Conservation (phyloP, 92 coral and sea anemone species). For the Muricea muricata region DNA sequence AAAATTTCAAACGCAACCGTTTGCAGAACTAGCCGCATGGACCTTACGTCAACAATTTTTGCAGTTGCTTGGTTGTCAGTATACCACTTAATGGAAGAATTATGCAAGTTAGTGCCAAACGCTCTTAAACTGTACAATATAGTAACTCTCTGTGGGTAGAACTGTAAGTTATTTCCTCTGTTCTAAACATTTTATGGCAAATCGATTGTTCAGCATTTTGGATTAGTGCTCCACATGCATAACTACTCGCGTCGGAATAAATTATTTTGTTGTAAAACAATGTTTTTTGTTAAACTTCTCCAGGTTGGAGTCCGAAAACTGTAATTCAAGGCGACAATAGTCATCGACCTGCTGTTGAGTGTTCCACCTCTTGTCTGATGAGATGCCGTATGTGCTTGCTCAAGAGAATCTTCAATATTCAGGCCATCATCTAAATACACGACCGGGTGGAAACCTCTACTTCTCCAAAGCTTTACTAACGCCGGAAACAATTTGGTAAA, state of each 20-base stretch:
- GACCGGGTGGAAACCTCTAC: slow-evolving; percentile 39
- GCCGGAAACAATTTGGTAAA: slow-evolving; percentile 41
- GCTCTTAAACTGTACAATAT: slow-evolving; percentile 18
- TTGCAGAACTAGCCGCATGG: neutral
- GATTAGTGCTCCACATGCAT: slow-evolving; percentile 42
- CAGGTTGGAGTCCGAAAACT: slow-evolving; percentile 56
- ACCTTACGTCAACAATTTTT: neutral
- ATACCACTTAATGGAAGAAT: slow-evolving; percentile 22
- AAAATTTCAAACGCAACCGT: slow-evolving; percentile 3
- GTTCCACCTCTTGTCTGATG: slow-evolving; percentile 52
- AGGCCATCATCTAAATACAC: slow-evolving; percentile 62
- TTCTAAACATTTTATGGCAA: slow-evolving; percentile 46
- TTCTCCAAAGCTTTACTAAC: slow-evolving; percentile 46
- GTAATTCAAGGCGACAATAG: slow-evolving; percentile 29
- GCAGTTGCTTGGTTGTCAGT: slow-evolving; percentile 20
- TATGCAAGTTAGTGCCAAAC: slow-evolving; percentile 5
- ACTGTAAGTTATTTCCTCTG: slow-evolving; percentile 17
- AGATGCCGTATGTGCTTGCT: neutral
- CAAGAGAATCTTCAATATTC: slow-evolving; percentile 12
- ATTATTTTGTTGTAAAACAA: slow-evolving; percentile 28
- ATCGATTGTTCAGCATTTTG: slow-evolving; percentile 8
- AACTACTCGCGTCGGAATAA: slow-evolving; percentile 47
- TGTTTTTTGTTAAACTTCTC: slow-evolving; percentile 8
- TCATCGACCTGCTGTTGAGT: neutral
- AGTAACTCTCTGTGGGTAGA: neutral